A percentile compares a stretch with the other conserved stretches of the same genome.
phyloP scores from a whole-genome alignment of 2,888 invertebrate species.

The Isoperla grammatica region DNA sequence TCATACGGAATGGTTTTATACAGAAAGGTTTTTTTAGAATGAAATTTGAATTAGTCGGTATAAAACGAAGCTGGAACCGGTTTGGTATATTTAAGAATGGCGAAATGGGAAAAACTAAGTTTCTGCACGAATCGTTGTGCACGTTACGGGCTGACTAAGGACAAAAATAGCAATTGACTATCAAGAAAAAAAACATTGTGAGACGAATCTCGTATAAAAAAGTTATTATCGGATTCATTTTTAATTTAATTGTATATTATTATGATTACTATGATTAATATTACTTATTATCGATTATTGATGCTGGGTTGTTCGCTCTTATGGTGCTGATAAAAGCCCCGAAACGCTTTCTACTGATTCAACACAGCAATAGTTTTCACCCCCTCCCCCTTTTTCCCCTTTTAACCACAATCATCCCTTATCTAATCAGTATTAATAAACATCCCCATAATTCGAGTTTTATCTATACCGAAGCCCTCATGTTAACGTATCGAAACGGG shows the following conservation, averaged over 20 bases:
- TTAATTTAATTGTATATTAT: not conserved
- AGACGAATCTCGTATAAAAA: too few species aligned
- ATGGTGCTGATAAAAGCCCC: not conserved
- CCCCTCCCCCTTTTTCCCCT: not conserved
- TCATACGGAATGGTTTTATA: too few species aligned
- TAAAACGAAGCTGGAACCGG: too few species aligned
- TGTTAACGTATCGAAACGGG: too few species aligned
- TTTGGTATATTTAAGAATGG: too few species aligned
- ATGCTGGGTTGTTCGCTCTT: slow-evolving; percentile 16
- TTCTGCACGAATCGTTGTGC: not conserved
- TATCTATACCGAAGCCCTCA: too few species aligned
- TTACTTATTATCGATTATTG: slow-evolving; percentile 15
- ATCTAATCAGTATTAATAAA: too few species aligned
- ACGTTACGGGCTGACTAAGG: not conserved
- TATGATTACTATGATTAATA: not conserved
- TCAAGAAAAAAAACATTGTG: slow-evolving; percentile 19
- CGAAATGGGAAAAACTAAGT: not conserved
- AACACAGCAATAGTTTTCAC: slow-evolving; percentile 26
- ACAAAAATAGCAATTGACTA: slow-evolving; percentile 28
- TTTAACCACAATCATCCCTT: too few species aligned
- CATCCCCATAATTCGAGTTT: too few species aligned
- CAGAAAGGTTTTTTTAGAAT: not conserved
- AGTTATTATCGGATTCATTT: not conserved
- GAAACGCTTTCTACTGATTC: slow-evolving; percentile 5
- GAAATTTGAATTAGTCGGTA: not conserved